Evolutionary conservation across 2,797 vertebrate species (phyloP), one percentile per base, ranked within the genome.

Genomic region (Pagetopsis macropterus): DNA sequence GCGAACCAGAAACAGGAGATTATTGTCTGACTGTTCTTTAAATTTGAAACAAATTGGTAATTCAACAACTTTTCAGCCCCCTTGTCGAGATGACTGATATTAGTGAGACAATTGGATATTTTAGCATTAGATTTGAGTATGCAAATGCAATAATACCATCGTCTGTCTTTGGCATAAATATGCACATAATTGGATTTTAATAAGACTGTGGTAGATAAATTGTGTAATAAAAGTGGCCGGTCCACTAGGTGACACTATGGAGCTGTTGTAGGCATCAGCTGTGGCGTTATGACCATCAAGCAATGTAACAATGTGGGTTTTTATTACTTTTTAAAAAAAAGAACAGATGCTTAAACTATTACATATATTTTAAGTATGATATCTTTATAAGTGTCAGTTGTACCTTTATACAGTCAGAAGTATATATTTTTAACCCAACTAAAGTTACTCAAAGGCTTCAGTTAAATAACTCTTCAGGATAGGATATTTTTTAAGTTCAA

Each of bases 161-260:
- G n/a, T 37, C 19, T 57, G 0, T 45, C 4, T 43, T 41, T 11
- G 44, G 0, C n/a, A 64, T 41, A 62, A 9, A 9, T 11, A 11
- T 16, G 5, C 10, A 23, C 15, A 40, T 2, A n/a, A 1, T 33
- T 15, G 5, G 9, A 48, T 62, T 16, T 37, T 1, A 23, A 41
- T 31, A 46, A 45, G 14, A 65, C 27, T 37, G 48, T 27, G 15
- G 12, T 12, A 55, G 33, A 37, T 9, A 2, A 9, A 27, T 5
- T 15, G 8, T 44, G 14, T 21, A 54, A 61, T 3, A 43, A 17
- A 27, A 33, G 9, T 12, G 8, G 8, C 14, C 5, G 8, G 12
- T 65, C 80, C 89, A 90, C 76, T 49, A 72, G 84, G 65, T 78
- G 83, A 10, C 81, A 3, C 48, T 66, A 45, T 48, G 56, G 76